phyloP scores from a whole-genome alignment of 2,797 vertebrate genomes.

The Chelidonichthys spinosus region DNA sequence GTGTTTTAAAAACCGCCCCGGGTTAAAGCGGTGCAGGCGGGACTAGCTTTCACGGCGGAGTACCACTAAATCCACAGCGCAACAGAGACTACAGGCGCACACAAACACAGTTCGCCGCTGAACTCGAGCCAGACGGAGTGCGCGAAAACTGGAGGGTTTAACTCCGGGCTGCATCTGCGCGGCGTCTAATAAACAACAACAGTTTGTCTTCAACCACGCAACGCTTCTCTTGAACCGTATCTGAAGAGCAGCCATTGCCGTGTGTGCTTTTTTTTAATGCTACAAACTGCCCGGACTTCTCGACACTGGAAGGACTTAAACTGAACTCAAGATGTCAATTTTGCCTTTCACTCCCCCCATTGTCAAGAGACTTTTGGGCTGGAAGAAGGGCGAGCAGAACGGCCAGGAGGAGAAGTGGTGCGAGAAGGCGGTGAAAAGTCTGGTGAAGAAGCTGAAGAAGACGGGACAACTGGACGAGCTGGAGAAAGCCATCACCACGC shows the following conservation, averaged over 20 bases:
- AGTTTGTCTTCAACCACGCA: not conserved
- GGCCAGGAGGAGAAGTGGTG: conserved; percentile 99
- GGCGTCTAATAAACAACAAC: conserved; percentile 22
- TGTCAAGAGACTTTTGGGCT: conserved; percentile 96
- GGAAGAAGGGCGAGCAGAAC: conserved; percentile 99
- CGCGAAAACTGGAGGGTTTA: conserved; percentile 39
- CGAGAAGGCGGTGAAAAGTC: conserved; percentile 97
- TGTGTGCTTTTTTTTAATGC: conserved; percentile 23
- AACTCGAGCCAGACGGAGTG: conserved; percentile 44
- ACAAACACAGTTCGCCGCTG: conserved; percentile 48
- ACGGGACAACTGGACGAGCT: conserved; percentile 98
- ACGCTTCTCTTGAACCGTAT: not conserved
- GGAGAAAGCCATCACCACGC: conserved; percentile 97
- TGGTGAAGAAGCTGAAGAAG: conserved; percentile 99
- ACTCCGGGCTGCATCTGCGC: conserved; percentile 54
- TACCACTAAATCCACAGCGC: conserved; percentile 63
- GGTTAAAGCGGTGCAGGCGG: conserved; percentile 37
- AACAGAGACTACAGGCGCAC: conserved; percentile 48
- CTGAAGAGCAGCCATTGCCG: conserved; percentile 4
- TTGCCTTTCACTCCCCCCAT: conserved; percentile 98
- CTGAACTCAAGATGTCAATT: conserved; percentile 91
- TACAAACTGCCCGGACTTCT: conserved; percentile 56
- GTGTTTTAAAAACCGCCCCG: not conserved
- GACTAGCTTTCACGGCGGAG: conserved; percentile 84
- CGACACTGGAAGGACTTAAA: conserved; percentile 62